Base-by-base conservation (phyloP, 2,888 invertebrate species). In the Heliconius charithonia region DNA sequence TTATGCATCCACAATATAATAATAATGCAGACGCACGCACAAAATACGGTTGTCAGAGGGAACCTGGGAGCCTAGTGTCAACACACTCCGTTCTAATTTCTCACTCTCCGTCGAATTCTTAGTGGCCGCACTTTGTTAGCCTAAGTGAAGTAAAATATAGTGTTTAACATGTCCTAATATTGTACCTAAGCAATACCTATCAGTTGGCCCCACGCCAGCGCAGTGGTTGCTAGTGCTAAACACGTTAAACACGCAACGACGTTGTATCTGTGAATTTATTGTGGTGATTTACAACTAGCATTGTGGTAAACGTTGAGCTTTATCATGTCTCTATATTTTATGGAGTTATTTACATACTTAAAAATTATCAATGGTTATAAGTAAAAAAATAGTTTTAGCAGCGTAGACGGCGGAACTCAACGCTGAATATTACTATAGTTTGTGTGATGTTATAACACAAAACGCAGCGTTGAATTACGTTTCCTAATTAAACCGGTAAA, bases 241-340 rank as follows among this genome's bases (percentile, higher is more conserved):
- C 56, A 77, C 77, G 73, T 77, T 77, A 77, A 77, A 75, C 79
- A 80, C 78, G 75, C 80, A 75, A 80, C 62, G 37, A 19, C 27
- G 45, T 67, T 59, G 71, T 80, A 80, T 80, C 80, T 63, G 75
- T 80, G 62, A 75, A 80, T 80, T 80, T 78, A 78, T 78, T 78
- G 72, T 56, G 59, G 80, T 80, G 66, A 80, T 80, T 80, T 80
- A 80, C 78, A 67, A 67, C 71, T 32, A 69, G 37, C 25, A 67
- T 63, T 62, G 75, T 72, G 78, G 51, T 75, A 27, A 37, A 72
- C 59, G 59, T 25, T 45, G 41, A 16, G 41, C 69, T 25, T 67
- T 67, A n/a, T 63, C 25, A 67, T 67, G 32, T 67, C 37, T n/a
- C 37, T 22, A 10, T 37, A n/a, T 67, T n/a, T 37, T 37, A 67